Conservation (phyloP, 30 jellyfish, hydroid and myxozoan species). For the Clytia hemisphaerica region DNA sequence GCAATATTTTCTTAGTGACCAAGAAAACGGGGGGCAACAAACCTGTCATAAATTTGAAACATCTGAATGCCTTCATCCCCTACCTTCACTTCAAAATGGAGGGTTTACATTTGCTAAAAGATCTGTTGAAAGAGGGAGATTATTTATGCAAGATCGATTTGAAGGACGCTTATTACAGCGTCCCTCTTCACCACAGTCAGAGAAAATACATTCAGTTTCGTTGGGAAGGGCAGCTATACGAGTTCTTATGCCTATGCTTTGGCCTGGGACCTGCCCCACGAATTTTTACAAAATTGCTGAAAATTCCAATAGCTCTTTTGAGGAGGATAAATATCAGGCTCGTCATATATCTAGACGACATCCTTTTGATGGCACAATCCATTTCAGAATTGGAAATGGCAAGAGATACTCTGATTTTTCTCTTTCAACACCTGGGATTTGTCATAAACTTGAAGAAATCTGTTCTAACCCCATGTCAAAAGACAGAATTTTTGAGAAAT, state of each 20-base stretch:
- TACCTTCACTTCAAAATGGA: no score
- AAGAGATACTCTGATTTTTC: slow-evolving; percentile 6
- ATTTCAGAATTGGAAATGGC: not conserved
- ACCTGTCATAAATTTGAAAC: no score
- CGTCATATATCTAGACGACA: no score
- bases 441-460: not conserved
- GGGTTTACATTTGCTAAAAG: no score
- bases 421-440: not conserved
- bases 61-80: no score
- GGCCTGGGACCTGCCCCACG: slow-evolving; percentile 21
- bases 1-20: no score
- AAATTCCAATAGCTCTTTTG: no score
- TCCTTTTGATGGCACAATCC: no score
- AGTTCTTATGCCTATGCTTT: slow-evolving; percentile 16
- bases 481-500: not conserved
- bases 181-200: slow-evolving; percentile 4
- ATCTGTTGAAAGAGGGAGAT: slow-evolving; percentile 40
- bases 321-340: no score
- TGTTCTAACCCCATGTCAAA: not conserved
- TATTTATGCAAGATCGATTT: slow-evolving; percentile 11
- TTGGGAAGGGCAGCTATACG: slow-evolving; percentile 13
- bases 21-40: no score
- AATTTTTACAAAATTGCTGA: slow-evolving; percentile 7
- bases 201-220: slow-evolving; percentile 14
- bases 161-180: no score